Conservation (phyloP, 2,797 vertebrate genomes). For the Phylloscopus collybita region DNA sequence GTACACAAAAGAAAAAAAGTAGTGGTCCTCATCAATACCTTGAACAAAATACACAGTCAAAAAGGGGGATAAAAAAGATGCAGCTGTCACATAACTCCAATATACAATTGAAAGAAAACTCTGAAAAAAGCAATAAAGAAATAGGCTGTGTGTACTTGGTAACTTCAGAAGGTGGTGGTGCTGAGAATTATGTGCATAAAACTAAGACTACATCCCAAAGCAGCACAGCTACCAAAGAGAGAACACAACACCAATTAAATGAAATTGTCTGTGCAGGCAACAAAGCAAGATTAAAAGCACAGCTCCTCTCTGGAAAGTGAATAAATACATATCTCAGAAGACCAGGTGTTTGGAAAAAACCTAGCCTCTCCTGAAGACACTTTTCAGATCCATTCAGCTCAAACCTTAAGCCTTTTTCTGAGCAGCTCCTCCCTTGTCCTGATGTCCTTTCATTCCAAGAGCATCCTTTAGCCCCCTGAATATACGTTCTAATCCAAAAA, state of each 20-base stretch:
- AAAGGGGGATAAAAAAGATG: background rate
- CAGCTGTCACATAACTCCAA: background rate
- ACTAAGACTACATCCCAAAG: background rate
- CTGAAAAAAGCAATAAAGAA: background rate
- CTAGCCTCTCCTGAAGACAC: background rate
- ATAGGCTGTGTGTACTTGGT: background rate
- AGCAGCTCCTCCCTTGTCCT: background rate
- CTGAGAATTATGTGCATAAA: background rate
- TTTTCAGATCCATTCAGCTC: background rate
- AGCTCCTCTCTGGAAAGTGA: background rate
- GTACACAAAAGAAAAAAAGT: background rate
- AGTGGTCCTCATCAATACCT: background rate
- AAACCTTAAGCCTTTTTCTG: background rate
- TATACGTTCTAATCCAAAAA: background rate
- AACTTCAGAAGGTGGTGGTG: background rate
- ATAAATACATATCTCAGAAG: background rate
- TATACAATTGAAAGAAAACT: background rate
- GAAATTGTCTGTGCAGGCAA: background rate
- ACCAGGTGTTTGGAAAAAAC: background rate
- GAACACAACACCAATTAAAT: slow-evolving; percentile 33
- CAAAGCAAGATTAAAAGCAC: slow-evolving; percentile 16
- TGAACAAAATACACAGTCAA: background rate
- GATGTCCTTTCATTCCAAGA: background rate
- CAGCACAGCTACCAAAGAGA: background rate
- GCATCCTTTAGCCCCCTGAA: background rate